phyloP scores from a whole-genome alignment of 2,797 vertebrate species.

The Gouania willdenowi region DNA sequence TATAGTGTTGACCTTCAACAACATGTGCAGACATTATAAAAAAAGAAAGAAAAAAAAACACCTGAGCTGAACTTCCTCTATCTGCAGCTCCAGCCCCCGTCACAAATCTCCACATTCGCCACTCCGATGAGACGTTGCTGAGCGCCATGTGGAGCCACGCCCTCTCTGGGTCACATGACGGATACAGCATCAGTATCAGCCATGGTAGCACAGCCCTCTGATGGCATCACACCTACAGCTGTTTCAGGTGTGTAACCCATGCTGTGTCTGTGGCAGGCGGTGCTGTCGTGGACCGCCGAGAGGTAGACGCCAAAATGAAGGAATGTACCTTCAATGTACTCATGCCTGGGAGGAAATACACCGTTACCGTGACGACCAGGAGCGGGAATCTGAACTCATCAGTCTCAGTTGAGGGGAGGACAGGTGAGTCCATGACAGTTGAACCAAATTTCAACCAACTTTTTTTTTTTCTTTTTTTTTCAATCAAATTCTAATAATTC shows the following conservation, averaged over 20 bases:
- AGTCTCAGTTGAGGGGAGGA: slow-evolving; percentile 82
- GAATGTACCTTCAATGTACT: slow-evolving; percentile 91
- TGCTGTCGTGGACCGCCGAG: slow-evolving; percentile 70
- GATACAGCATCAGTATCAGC: slow-evolving; percentile 82
- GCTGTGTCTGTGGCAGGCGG: slow-evolving; percentile 8
- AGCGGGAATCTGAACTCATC: slow-evolving; percentile 80
- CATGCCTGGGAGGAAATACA: slow-evolving; percentile 82
- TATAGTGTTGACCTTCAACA: too few relatives aligned
- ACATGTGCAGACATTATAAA: too few relatives aligned
- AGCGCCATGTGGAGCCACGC: slow-evolving; percentile 85
- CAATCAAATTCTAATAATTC: too few relatives aligned
- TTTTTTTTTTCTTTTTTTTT: too few relatives aligned
- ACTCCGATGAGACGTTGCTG: slow-evolving; percentile 87
- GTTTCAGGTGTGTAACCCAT: too few relatives aligned
- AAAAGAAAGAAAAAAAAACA: too few relatives aligned
- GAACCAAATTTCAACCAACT: too few relatives aligned
- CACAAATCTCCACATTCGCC: slow-evolving; percentile 83
- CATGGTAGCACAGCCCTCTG: slow-evolving; percentile 53
- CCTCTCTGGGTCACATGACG: slow-evolving; percentile 73
- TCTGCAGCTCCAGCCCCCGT: slow-evolving; percentile 81
- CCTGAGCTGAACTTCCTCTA: too few relatives aligned
- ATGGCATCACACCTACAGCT: too few relatives aligned
- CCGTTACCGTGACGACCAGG: slow-evolving; percentile 80
- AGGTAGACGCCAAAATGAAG: slow-evolving; percentile 81
- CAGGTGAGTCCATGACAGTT: slow-evolving; percentile 82